Percentiles rank a stretch among this genome's conserved stretches.
Conservation (phyloP, 2,113 vertebrate species). For the Prionailurus bengalensis region DNA sequence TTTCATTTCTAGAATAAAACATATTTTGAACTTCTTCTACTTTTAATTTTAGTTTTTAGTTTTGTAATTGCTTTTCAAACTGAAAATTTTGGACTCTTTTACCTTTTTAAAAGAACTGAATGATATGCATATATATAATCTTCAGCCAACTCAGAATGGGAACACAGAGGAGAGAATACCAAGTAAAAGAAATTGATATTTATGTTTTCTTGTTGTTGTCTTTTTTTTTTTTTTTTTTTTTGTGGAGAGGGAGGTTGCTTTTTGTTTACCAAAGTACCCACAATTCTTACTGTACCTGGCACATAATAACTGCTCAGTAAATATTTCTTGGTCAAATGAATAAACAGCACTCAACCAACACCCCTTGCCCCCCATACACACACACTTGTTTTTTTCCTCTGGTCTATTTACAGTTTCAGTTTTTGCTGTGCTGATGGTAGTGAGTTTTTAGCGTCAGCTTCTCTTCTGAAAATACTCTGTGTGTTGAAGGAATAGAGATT, state of each 20-base stretch:
- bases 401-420: not conserved
- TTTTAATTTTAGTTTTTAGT: slow-evolving; percentile 35
- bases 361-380: not conserved
- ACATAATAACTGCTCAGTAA: slow-evolving; percentile 42
- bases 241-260: not conserved
- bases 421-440: not conserved
- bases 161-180: not conserved
- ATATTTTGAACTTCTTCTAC: not conserved
- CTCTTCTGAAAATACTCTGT: not conserved
- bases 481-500: not conserved
- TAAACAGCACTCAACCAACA: not conserved
- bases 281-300: not conserved
- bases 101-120: not conserved
- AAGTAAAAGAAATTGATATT: not conserved
- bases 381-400: not conserved
- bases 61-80: slow-evolving; percentile 3
- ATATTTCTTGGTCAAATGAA: not conserved
- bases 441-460: not conserved
- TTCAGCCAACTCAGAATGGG: not conserved
- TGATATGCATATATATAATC: not conserved
- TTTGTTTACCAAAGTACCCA: not conserved
- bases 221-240: not conserved
- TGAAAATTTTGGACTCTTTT: not conserved
- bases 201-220: not conserved
- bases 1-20: slow-evolving; percentile 52